phyloP scores from a whole-genome alignment of 2,888 invertebrate genomes.

The Troides oblongomaculatus region DNA sequence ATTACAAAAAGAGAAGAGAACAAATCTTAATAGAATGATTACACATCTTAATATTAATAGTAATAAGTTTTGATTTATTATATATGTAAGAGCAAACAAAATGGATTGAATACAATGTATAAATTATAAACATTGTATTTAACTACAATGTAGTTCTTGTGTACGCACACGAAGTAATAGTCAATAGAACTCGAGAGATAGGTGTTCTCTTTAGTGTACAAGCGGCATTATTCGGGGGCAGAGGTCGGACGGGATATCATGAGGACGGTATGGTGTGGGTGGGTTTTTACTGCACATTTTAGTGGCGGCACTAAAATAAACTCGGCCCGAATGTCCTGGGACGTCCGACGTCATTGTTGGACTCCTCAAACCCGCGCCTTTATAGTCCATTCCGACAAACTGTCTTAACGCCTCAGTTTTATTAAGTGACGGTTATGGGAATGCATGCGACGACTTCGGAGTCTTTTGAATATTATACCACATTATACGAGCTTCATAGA shows the following conservation, averaged over 20 bases:
- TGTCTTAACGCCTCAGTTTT: constrained; percentile 58
- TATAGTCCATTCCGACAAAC: constrained; percentile 60
- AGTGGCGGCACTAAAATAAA: constrained; percentile 72
- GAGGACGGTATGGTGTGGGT: constrained; percentile 68
- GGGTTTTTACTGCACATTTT: constrained; percentile 72
- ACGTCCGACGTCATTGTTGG: constrained; percentile 61
- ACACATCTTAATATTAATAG: too few relatives aligned
- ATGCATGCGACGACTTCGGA: constrained; percentile 12
- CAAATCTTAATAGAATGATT: too few relatives aligned
- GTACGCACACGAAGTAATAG: not conserved
- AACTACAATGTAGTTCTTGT: not conserved
- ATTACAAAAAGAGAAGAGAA: too few relatives aligned
- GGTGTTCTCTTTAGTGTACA: constrained; percentile 23
- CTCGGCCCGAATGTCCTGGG: constrained; percentile 62
- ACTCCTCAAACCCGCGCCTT: constrained; percentile 53
- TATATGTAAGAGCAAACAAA: too few relatives aligned
- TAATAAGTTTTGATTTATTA: too few relatives aligned
- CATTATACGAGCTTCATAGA: constrained; percentile 5
- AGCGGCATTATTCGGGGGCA: constrained; percentile 50
- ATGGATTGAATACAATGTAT: not conserved
- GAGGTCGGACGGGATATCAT: constrained; percentile 69
- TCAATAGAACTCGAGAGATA: constrained; percentile 19
- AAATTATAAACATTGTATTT: not conserved
- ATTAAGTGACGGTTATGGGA: constrained; percentile 47
- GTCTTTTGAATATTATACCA: constrained; percentile 11